Evolutionary conservation across 2,113 vertebrate species (phyloP).

Genomic region (Helogale parvula): DNA sequence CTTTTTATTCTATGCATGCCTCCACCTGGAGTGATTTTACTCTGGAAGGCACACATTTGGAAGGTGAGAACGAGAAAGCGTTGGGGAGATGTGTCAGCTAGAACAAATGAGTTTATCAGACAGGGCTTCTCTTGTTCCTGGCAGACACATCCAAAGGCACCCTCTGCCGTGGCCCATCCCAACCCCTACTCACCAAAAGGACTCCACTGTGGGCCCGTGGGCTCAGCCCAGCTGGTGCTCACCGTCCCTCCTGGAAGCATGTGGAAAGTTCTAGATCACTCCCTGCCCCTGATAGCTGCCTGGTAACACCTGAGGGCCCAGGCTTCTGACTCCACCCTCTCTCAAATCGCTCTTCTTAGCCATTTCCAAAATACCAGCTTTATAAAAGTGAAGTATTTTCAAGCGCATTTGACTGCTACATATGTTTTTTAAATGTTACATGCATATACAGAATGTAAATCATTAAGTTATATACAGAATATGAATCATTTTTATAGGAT

Average conservation of each 20-base stretch:
- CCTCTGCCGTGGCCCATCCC: not conserved
- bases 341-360: not conserved
- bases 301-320: no score
- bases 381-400: not conserved
- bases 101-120: not conserved
- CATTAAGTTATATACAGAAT: not conserved
- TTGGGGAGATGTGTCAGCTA: not conserved
- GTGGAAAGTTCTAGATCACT: not conserved
- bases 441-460: not conserved
- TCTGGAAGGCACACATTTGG: not conserved
- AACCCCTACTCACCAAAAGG: accelerated
- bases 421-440: not conserved
- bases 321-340: no score
- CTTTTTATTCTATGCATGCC: not conserved
- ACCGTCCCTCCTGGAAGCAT: not conserved
- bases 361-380: not conserved
- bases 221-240: not conserved
- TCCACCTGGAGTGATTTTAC: not conserved
- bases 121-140: not conserved
- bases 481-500: not conserved
- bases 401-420: not conserved
- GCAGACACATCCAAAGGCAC: accelerated
- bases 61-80: not conserved
- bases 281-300: not conserved
- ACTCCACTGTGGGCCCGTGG: accelerated